Percentiles rank a stretch among this genome's conserved stretches.
These are phyloP conservation scores for Neolamprologus falcicula DNA, from an alignment of 2,113 vertebrate genomes.

Conservation along the genomic window DNA sequence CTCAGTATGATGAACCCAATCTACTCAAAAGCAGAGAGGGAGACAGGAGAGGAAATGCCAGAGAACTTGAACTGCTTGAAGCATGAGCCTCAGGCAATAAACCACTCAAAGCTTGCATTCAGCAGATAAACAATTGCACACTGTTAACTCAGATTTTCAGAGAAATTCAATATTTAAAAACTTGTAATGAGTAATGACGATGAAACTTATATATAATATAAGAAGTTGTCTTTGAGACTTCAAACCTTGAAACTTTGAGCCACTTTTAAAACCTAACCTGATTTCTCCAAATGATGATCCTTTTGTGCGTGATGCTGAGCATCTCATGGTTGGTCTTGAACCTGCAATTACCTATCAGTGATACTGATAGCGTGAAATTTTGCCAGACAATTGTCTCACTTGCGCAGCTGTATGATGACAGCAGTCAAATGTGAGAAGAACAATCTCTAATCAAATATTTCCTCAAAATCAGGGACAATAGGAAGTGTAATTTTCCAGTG, in stretches of 20 bases:
- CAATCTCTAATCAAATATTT: slow-evolving; percentile 3
- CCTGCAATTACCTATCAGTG: neutral
- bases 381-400: neutral
- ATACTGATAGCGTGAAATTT: neutral
- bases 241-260: neutral
- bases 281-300: neutral
- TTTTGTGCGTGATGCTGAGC: neutral
- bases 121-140: neutral
- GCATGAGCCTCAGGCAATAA: neutral
- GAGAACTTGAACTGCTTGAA: neutral
- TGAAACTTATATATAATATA: neutral
- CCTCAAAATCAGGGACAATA: neutral
- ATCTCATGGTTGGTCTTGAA: neutral
- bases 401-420: neutral
- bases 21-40: neutral
- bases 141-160: neutral
- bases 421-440: neutral
- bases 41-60: neutral
- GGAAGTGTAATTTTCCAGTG: neutral
- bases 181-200: neutral
- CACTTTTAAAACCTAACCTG: neutral
- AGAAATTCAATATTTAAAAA: neutral
- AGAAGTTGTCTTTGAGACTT: neutral
- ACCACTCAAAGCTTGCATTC: neutral
- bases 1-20: neutral